phyloP scores from a whole-genome alignment of 2,888 invertebrate species.

The Amblyteles armatorius region DNA sequence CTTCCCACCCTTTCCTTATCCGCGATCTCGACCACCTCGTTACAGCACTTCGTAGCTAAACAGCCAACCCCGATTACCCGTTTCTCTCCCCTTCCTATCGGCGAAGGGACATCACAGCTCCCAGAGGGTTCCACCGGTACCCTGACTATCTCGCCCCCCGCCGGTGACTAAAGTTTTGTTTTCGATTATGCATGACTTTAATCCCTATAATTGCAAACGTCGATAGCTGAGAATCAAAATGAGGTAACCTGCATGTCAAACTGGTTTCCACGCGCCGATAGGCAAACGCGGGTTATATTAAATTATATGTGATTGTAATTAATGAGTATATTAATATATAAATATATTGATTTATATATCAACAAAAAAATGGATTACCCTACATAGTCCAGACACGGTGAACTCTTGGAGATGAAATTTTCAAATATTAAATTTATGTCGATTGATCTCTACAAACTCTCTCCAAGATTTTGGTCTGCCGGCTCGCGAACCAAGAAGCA shows the following conservation, averaged over 20 bases:
- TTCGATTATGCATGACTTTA: conserved; percentile 74
- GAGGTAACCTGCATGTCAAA: too few species aligned
- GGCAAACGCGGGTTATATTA: not conserved
- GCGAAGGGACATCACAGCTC: conserved; percentile 55
- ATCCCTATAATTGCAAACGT: conserved; percentile 69
- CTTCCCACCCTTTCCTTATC: conserved; percentile 5
- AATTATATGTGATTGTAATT: too few species aligned
- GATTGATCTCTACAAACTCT: too few species aligned
- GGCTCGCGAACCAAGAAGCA: not conserved
- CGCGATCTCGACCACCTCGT: conserved; percentile 40
- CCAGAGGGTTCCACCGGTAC: conserved; percentile 17
- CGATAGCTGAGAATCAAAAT: conserved; percentile 46
- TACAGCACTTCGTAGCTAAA: conserved; percentile 58
- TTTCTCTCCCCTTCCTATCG: conserved; percentile 53
- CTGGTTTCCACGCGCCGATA: too few species aligned
- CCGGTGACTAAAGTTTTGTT: conserved; percentile 20
- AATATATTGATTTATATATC: too few species aligned
- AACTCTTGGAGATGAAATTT: too few species aligned
- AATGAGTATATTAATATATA: too few species aligned
- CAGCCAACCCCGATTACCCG: conserved; percentile 60
- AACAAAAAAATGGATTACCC: too few species aligned
- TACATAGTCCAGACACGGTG: too few species aligned
- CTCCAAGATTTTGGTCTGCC: not conserved
- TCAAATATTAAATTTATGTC: too few species aligned
- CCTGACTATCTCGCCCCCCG: not conserved